Evolutionary conservation across 2,113 vertebrate species (phyloP).

Genomic region (Pluvialis apricaria): DNA sequence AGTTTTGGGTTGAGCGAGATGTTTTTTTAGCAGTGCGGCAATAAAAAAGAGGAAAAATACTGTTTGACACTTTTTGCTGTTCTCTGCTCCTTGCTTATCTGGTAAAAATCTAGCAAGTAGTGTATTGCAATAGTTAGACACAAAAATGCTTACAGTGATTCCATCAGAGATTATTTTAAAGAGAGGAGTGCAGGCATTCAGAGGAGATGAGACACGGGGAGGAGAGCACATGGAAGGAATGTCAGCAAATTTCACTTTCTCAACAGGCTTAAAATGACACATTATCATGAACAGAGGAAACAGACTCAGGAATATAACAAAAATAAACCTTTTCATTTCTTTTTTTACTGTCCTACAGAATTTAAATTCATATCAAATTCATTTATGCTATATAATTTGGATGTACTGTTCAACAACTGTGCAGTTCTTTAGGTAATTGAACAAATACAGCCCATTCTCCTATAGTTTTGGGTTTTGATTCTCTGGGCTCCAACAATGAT

Average conservation of each 20-base stretch:
- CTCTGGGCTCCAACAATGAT: background rate
- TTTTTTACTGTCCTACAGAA: background rate
- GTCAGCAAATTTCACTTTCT: background rate
- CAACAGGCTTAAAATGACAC: background rate
- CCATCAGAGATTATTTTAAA: background rate
- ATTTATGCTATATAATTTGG: background rate
- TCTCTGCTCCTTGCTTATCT: background rate
- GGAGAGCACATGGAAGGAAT: background rate
- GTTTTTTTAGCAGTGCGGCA: background rate
- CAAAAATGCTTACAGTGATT: background rate
- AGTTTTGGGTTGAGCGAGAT: background rate
- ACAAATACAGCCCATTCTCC: background rate
- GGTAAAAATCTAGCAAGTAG: background rate
- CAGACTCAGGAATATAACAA: background rate
- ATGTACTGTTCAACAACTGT: background rate
- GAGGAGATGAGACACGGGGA: background rate
- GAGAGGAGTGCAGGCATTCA: background rate
- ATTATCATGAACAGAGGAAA: background rate
- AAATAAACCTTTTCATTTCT: background rate
- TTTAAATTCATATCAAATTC: background rate
- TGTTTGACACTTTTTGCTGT: background rate
- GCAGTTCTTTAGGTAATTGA: background rate
- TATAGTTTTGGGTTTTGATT: background rate
- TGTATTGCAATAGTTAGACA: background rate
- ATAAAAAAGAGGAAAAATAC: background rate